Evolutionary conservation across 2,888 invertebrate genomes (phyloP), one percentile per base, ranked within the genome.

Genomic region (Drosophila merina): DNA sequence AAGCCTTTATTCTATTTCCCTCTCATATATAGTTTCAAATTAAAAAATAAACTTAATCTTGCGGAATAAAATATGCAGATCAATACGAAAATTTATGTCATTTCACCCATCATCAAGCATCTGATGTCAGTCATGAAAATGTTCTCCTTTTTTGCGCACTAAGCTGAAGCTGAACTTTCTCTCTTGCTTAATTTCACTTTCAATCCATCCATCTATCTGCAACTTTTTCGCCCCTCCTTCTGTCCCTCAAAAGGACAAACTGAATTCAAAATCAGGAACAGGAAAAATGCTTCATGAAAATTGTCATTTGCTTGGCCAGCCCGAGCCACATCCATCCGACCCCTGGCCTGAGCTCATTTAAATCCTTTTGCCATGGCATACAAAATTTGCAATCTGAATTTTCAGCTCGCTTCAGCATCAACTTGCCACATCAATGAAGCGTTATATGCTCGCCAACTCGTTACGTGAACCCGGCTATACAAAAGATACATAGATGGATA

Each of bases 391-490:
- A 69, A 66, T 44, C 69, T 62, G 62, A 59, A 60, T 72, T 60
- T 52, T 30, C 51, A 59, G 72, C 40, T 49, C 56, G 40, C 72
- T 60, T 48, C 51, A 47, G 40, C 72, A 60, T 48, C 51, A 69
- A 72, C 36, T 69, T 69, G 68, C 52, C 55, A 52, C 56, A 56
- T 69, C 72, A 69, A 69, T 69, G 69, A 48, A 72, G 69, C 72
- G 72, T 69, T 60, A 72, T 69, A 52, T 44, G 72, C 72, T 72
- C 52, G 42, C 51, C 60, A 72, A 72, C 72, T 71, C 52, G 72
- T 69, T 69, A 69, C 62, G 52, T 71, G 48, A 48, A 72, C 62
- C 55, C 31, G 38, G 45, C 68, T 20, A 68, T 45, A 64, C 64
- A 64, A 64, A 64, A 64, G 68, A 64, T 68, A 54, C 68, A 67